Evolutionary conservation across 2,113 vertebrate genomes (phyloP).

Genomic region (Corythornis cristatus): DNA sequence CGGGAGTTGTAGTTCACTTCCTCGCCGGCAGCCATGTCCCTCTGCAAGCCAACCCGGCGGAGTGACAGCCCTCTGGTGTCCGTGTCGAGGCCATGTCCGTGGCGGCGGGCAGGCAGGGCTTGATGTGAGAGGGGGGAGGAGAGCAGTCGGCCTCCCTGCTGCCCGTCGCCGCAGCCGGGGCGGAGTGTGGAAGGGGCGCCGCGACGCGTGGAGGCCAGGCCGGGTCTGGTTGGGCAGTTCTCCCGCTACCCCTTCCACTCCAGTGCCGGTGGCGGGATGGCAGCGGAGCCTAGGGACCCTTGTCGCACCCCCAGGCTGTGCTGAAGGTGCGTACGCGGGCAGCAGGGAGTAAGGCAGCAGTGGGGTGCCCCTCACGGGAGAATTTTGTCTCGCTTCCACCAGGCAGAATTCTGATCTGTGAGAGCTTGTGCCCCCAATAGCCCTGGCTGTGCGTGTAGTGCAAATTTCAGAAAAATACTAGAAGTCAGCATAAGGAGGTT

Average conservation of each 20-base stretch:
- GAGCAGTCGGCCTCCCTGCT: accelerated
- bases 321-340: accelerated
- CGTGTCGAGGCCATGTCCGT: not conserved
- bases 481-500: accelerated
- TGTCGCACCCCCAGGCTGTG: accelerated
- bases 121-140: not conserved
- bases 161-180: not conserved
- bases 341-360: accelerated
- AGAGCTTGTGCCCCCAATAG: accelerated
- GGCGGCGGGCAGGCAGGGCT: not conserved
- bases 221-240: no score
- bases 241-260: accelerated
- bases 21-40: accelerated
- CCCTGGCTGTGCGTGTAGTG: accelerated
- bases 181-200: accelerated
- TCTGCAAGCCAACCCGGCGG: not conserved
- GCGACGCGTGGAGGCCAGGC: accelerated
- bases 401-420: not conserved
- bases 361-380: no score
- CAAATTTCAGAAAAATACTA: not conserved
- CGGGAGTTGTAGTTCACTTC: not conserved
- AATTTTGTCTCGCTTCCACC: no score
- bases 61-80: accelerated
- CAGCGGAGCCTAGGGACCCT: accelerated
- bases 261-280: accelerated